phyloP scores from a whole-genome alignment of 1,140 invertebrate genomes.

The Bombus waltoni region DNA sequence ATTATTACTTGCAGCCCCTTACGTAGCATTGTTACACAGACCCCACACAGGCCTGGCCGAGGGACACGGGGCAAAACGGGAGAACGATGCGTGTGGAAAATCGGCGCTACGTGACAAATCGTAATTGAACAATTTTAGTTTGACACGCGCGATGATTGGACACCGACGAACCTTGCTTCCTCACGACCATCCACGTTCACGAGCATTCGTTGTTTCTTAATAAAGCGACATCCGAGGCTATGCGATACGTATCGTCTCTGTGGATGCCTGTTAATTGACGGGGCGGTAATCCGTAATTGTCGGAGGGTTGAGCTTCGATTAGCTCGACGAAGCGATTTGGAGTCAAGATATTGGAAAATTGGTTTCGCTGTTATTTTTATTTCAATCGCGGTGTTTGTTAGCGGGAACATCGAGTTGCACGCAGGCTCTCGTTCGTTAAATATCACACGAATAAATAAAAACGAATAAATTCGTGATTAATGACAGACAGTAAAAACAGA shows the following conservation, averaged over 20 bases:
- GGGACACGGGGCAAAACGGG: not conserved
- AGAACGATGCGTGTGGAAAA: constrained; percentile 62
- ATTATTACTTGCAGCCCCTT: constrained; percentile 71
- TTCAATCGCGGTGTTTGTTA: not conserved
- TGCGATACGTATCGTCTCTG: not conserved
- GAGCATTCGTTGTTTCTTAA: not conserved
- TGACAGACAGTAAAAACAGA: too few species aligned
- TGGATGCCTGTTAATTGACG: not conserved
- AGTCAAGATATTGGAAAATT: too few species aligned
- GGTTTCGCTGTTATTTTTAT: not conserved
- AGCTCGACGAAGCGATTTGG: not conserved
- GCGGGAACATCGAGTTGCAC: not conserved
- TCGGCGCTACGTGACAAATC: constrained; percentile 70
- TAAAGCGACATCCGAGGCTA: not conserved
- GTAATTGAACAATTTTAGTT: constrained; percentile 71
- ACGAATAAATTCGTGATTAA: too few species aligned
- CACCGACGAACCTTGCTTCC: constrained; percentile 25
- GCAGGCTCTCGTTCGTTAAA: not conserved
- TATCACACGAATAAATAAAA: too few species aligned
- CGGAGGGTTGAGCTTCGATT: not conserved
- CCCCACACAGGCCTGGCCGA: constrained; percentile 47
- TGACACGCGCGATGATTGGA: constrained; percentile 48
- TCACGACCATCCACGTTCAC: not conserved
- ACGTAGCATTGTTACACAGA: constrained; percentile 68
- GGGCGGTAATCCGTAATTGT: not conserved